Evolutionary conservation across 2,113 vertebrate genomes (phyloP), one percentile per base, ranked within the genome.

Genomic region (Baryphthengus martii): DNA sequence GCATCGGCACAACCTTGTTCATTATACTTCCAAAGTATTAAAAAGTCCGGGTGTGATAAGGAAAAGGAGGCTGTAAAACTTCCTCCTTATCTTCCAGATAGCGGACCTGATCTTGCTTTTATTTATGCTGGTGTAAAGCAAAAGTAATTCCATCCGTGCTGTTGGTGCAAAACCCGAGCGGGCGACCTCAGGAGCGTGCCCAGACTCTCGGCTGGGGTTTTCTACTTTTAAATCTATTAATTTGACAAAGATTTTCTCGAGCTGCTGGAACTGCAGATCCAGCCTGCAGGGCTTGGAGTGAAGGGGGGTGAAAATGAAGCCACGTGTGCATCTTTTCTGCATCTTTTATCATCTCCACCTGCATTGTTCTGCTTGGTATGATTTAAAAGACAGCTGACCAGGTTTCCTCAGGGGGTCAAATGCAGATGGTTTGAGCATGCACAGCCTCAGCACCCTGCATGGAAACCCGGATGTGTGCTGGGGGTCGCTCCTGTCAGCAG

Each of bases 31-130:
- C 85, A 53, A 81, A 90, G 88, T 55, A 91, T 85, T 93, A 89
- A 92, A 88, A 93, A 91, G 77, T 84, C 81, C 0, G 10, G 18
- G 39, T 72, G 70, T 5, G 83, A 95, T 96, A 94, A 96, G 93
- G 92, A 65, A 52, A 92, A 68, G 63, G 80, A 86, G 85, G 82
- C 94, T 96, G 91, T 95, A 96, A 97, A 97, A 96, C 93, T 93
- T 90, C 83, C 45, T 31, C 79, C 95, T 96, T 96, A 90, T 95
- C 95, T 94, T 68, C 70, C 86, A 86, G 90, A 94, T 70, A 94
- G 93, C 23, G 88, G 88, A 79, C 93, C 82, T 71, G 93, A 94
- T 92, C 95, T 93, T 63, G 73, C 90, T 89, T 91, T 95, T 94
- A 87, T 96, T 96, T 93, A 61, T 89, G 88, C 93, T 92, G 92